Base-by-base conservation (phyloP, 2,113 vertebrate genomes). In the Cheirogaleus medius region DNA sequence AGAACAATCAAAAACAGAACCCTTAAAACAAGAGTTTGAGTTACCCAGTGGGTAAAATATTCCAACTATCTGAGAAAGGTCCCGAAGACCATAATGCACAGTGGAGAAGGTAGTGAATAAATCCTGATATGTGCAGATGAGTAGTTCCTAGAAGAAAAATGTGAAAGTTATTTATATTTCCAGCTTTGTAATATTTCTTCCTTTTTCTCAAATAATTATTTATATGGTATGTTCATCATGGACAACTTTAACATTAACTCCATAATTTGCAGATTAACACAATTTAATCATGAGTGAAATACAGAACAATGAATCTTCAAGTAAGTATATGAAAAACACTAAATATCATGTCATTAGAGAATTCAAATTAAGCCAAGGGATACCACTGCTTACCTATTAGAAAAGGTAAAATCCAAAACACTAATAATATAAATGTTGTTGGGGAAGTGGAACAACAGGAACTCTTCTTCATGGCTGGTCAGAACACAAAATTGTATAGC, bases 401-500 rank as follows among this genome's bases (percentile, higher is more conserved):
- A 77, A 78, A 49, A 6, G 14, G 1, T 37, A 63, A 52, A 95
- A 47, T 7, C 27, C 18, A 77, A 84, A 92, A 52, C 1, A 34
- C 15, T 10, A 21, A 83, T 4, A 18, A 44, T 39, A 83, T 3
- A 76, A 60, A 25, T 27, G 37, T 14, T 68, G 34, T 21, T 21
- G 21, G 58, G 15, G 13, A 58, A 74, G 42, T 14, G 5, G 5
- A 82, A 37, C 0, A 47, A 29, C 1, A 42, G 13, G 52, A 37
- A 64, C 1, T 27, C 1, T 29, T 25, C 54, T 14, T 37, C 21
- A 1, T 71, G 37, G 6, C 2, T 49, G 5, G 6, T 21, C 1
- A 42, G 13, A 95, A 54, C 20, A 10, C 2, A 49, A 74, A 4
- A 37, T 39, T 73, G 1, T 56, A 12, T 3, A 32, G 17, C 14